Percentiles rank a stretch among this genome's conserved stretches.
These are phyloP conservation scores for Pomatostomus ruficeps DNA, from an alignment of 2,113 vertebrate species.

Conservation along the genomic window DNA sequence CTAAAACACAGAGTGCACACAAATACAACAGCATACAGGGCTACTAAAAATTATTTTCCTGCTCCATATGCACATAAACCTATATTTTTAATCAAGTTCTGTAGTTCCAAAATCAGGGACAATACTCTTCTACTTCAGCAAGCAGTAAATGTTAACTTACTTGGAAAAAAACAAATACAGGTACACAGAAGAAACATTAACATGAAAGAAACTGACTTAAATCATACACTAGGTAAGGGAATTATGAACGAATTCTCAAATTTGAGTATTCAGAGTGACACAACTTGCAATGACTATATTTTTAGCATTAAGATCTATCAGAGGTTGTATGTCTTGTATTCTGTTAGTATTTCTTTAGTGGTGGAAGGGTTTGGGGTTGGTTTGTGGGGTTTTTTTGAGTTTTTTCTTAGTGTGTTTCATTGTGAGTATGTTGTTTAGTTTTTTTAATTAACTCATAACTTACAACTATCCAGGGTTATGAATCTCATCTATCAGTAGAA, in stretches of 20 bases:
- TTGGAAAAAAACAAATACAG: background rate
- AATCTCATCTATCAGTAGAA: background rate
- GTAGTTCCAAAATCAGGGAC: background rate
- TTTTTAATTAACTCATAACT: background rate
- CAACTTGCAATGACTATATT: background rate
- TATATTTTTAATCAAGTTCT: background rate
- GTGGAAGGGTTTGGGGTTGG: background rate
- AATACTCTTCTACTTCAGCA: background rate
- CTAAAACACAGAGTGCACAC: background rate
- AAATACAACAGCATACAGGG: background rate
- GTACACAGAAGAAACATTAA: background rate
- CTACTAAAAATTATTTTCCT: background rate
- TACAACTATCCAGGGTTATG: background rate
- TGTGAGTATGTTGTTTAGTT: background rate
- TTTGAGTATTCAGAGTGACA: background rate
- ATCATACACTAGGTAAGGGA: background rate
- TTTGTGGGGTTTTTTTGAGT: rapidly evolving
- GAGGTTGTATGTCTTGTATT: background rate
- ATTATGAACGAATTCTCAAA: background rate
- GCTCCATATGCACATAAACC: background rate
- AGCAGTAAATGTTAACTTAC: background rate
- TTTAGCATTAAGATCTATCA: background rate
- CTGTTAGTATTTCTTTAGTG: background rate
- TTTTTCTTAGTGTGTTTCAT: background rate
- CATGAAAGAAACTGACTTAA: background rate